phyloP scores from a whole-genome alignment of 2,797 vertebrate species.

The Cyclura pinguis region DNA sequence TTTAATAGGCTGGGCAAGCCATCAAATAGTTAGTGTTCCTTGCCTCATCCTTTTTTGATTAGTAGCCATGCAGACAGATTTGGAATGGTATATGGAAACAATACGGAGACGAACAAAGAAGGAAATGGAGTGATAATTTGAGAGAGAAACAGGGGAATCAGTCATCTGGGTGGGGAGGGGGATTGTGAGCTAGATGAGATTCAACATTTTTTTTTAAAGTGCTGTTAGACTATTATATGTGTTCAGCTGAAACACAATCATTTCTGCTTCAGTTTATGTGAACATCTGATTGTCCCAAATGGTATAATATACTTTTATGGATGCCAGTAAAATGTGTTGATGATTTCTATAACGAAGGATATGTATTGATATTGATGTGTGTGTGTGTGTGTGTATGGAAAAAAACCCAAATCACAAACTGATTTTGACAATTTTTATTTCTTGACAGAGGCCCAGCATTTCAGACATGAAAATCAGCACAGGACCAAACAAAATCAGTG shows the following conservation, averaged over 20 bases:
- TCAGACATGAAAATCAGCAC: too few species aligned
- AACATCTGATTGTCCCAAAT: slow-evolving; percentile 69
- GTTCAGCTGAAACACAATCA: slow-evolving; percentile 69
- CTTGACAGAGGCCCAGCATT: slow-evolving; percentile 50
- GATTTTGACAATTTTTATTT: slow-evolving; percentile 70
- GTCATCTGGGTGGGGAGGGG: slow-evolving; percentile 68
- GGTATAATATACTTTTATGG: slow-evolving; percentile 73
- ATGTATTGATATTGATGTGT: too few species aligned
- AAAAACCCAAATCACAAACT: slow-evolving; percentile 58
- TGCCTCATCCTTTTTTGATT: slow-evolving; percentile 77
- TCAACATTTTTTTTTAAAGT: slow-evolving; percentile 63
- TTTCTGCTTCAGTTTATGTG: slow-evolving; percentile 71
- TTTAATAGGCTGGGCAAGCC: slow-evolving; percentile 77
- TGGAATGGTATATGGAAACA: slow-evolving; percentile 79
- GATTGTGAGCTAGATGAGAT: slow-evolving; percentile 71
- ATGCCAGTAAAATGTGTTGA: slow-evolving; percentile 71
- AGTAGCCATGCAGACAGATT: slow-evolving; percentile 71
- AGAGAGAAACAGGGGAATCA: slow-evolving; percentile 77
- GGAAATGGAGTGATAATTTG: slow-evolving; percentile 77
- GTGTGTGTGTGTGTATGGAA: too few species aligned
- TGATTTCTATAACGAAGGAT: slow-evolving; percentile 73
- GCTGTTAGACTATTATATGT: slow-evolving; percentile 72
- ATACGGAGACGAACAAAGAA: slow-evolving; percentile 77
- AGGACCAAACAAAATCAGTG: too few species aligned
- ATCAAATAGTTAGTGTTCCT: slow-evolving; percentile 78